Percentiles rank a stretch among this genome's conserved stretches.
phyloP scores from a whole-genome alignment of 1,140 invertebrate genomes.

The Saccostrea cuccullata region DNA sequence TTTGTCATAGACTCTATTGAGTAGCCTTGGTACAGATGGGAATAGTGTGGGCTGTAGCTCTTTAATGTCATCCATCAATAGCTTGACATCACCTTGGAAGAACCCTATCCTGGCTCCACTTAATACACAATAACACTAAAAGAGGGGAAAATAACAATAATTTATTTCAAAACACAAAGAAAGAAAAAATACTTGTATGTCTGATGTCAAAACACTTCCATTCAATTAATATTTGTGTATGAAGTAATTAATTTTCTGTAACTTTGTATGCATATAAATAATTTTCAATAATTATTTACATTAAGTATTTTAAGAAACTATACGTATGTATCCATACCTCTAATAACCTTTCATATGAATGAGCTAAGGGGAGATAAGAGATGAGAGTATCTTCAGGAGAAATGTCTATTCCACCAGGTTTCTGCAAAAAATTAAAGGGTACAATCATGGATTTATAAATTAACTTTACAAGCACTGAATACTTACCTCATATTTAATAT shows the following conservation, averaged over 20 bases:
- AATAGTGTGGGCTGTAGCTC: constrained; percentile 95
- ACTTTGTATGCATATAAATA: no score
- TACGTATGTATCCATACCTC: constrained; percentile 62
- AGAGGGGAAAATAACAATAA: not conserved
- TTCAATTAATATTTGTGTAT: not conserved
- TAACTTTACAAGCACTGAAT: no score
- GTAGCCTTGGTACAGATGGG: constrained; percentile 93
- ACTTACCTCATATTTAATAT: no score
- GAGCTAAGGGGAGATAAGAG: constrained; percentile 96
- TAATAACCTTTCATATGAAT: constrained; percentile 87
- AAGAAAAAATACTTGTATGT: not conserved
- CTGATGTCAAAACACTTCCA: not conserved
- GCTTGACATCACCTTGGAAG: constrained; percentile 94
- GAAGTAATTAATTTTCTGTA: not conserved
- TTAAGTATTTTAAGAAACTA: not conserved
- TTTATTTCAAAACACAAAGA: not conserved
- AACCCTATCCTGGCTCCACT: constrained; percentile 95
- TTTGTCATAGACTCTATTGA: constrained; percentile 93
- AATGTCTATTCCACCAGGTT: constrained; percentile 55
- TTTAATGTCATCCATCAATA: constrained; percentile 94
- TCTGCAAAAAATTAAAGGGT: constrained; percentile 44
- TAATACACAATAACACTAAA: constrained; percentile 81
- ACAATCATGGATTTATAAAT: no score
- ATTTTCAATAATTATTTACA: not conserved
- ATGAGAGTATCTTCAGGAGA: constrained; percentile 76